Evolutionary conservation across 2,113 vertebrate species (phyloP).

Genomic region (Apteryx owenii): DNA sequence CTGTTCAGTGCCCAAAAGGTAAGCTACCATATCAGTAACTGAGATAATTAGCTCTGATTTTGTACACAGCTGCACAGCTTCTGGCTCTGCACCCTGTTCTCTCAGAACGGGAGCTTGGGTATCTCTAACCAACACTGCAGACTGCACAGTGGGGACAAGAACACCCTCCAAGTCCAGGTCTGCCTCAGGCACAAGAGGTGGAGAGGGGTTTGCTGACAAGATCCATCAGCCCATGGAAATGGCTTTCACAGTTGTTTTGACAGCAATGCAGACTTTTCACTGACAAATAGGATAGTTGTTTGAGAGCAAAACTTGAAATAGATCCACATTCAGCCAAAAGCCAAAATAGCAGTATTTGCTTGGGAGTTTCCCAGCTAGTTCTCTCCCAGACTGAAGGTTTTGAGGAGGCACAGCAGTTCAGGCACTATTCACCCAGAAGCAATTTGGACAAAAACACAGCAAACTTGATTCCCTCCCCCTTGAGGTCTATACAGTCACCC

Average conservation of each 20-base stretch:
- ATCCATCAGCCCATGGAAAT: background rate
- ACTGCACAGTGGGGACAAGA: background rate
- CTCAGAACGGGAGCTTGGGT: background rate
- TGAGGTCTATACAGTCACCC: background rate
- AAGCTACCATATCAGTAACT: background rate
- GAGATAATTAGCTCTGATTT: background rate
- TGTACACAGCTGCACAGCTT: background rate
- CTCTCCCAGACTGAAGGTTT: background rate
- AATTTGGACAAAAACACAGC: background rate
- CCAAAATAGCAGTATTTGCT: background rate
- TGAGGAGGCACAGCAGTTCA: background rate
- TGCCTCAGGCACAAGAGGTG: rapidly evolving
- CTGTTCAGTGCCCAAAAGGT: too few relatives aligned
- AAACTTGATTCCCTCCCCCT: background rate
- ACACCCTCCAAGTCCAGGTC: background rate
- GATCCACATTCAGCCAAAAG: background rate
- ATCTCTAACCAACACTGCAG: background rate
- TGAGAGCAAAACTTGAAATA: background rate
- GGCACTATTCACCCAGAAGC: background rate
- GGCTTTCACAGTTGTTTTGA: background rate
- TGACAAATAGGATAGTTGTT: background rate
- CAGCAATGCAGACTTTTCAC: background rate
- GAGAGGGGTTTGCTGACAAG: background rate
- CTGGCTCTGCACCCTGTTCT: background rate
- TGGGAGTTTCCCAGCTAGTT: rapidly evolving